Evolutionary conservation across 2,113 vertebrate genomes (phyloP).

Genomic region (Chaetorhynchus papuensis): DNA sequence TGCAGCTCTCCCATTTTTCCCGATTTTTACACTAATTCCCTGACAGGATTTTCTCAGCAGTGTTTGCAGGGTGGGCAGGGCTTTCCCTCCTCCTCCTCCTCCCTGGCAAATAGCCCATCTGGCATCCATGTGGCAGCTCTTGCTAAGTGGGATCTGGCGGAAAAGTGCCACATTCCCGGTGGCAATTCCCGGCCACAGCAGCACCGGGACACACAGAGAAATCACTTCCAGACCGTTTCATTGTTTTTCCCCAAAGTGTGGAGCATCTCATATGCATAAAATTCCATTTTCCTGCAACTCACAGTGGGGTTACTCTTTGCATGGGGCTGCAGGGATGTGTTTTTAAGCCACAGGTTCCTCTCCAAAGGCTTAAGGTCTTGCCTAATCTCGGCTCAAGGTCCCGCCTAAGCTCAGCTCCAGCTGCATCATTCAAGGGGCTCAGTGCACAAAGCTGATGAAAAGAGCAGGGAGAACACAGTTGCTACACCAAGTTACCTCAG

Average conservation of each 20-base stretch:
- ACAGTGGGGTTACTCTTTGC: background rate
- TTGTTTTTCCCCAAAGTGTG: background rate
- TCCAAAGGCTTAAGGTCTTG: background rate
- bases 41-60: background rate
- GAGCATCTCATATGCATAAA: background rate
- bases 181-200: background rate
- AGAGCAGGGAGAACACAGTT: background rate
- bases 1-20: background rate
- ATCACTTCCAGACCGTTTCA: background rate
- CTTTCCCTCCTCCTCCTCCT: conserved; percentile 1
- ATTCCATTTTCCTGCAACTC: background rate
- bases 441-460: background rate
- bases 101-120: conserved; percentile 36
- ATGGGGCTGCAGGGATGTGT: background rate
- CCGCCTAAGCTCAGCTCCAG: background rate
- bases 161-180: conserved; percentile 33
- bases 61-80: background rate
- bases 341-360: background rate
- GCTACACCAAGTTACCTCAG: background rate
- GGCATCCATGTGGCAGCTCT: conserved; percentile 29
- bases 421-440: background rate
- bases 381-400: background rate
- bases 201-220: background rate
- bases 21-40: background rate
- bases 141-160: background rate